Evolutionary conservation across 2,888 invertebrate species (phyloP), one percentile per base, ranked within the genome.

Genomic region (Rhingia rostrata): DNA sequence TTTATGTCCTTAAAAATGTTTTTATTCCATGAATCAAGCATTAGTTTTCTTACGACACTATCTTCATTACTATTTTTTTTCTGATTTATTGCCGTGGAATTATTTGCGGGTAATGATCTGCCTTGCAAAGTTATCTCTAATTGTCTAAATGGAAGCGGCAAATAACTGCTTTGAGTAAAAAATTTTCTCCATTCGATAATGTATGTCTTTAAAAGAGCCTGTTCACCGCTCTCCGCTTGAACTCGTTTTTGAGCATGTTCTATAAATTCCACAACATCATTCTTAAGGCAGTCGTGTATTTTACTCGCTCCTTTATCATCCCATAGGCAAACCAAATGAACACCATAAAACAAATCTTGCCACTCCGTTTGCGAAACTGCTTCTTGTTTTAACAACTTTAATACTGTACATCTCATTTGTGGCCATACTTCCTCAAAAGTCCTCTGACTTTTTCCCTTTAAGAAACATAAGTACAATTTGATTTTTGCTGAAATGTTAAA

Each of bases 1-100:
- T 98, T 98, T 87, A 99, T 98, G 90, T 97, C 97, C 90, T 95
- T 94, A 92, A 99, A 99, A 89, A 99, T 99, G 90, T 96, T 97
- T 90, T 96, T 96, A 92, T 99, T 99, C 99, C 99, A 99, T 79
- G 97, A 97, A 91, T 99, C 98, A 86, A 99, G 93, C 99, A 99
- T 99, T 82, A 99, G 92, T 94, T 99, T 94, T 9, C 98, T 94
- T 61, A 99, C 98, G 88, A 98, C 95, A 92, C 97, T 97, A 89
- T 98, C 98, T 87, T 98, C 98, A 85, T 93, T 93, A 92, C 93
- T 93, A 91, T 90, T 90, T 91, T 92, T 92, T 93, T 93, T 93
- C 92, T 92, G 89, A 86, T 84, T 90, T 87, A 83, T 86, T 10
- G 81, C 88, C 63, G 87, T 85, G 3, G 87, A 88, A 41, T 90